Percentiles rank a stretch among this genome's conserved stretches.
These are phyloP conservation scores for Cromileptes altivelis DNA, from an alignment of 2,113 vertebrate species.

Conservation along the genomic window DNA sequence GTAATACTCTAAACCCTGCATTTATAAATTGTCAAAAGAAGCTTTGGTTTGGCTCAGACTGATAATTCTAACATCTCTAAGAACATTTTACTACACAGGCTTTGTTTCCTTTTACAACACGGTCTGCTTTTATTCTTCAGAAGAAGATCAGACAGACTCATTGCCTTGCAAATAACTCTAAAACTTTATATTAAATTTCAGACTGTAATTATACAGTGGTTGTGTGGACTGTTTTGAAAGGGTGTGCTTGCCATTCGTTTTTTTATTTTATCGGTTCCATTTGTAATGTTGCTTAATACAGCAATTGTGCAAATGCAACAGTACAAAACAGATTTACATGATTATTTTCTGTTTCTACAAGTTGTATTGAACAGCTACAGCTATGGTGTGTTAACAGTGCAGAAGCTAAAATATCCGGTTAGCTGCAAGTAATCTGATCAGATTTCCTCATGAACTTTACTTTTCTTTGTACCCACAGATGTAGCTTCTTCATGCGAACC, in stretches of 20 bases:
- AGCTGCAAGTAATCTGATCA: conserved; percentile 14
- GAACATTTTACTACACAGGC: not conserved
- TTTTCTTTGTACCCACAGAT: not conserved
- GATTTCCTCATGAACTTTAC: conserved; percentile 23
- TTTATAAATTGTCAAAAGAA: not conserved
- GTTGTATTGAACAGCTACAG: conserved; percentile 1
- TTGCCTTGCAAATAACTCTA: conserved; percentile 3
- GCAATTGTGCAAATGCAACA: not conserved
- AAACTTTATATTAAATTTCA: not conserved
- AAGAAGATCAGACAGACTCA: not conserved
- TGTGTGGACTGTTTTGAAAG: not conserved
- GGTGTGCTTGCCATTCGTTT: not conserved
- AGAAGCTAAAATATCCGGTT: conserved; percentile 10
- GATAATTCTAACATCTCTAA: not conserved
- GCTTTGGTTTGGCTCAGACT: not conserved
- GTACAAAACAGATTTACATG: not conserved
- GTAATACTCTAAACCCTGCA: not conserved
- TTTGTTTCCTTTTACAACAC: not conserved
- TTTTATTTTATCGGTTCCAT: not conserved
- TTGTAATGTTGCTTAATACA: not conserved
- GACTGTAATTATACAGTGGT: not conserved
- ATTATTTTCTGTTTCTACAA: not conserved
- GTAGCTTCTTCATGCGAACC: conserved; percentile 9
- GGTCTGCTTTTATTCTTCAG: not conserved
- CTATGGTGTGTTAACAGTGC: conserved; percentile 7